A percentile compares a stretch with the other conserved stretches of the same genome.
Conservation (phyloP, 37 sponge, comb jelly and placozoan genomes). For the Mnemiopsis leidyi region DNA sequence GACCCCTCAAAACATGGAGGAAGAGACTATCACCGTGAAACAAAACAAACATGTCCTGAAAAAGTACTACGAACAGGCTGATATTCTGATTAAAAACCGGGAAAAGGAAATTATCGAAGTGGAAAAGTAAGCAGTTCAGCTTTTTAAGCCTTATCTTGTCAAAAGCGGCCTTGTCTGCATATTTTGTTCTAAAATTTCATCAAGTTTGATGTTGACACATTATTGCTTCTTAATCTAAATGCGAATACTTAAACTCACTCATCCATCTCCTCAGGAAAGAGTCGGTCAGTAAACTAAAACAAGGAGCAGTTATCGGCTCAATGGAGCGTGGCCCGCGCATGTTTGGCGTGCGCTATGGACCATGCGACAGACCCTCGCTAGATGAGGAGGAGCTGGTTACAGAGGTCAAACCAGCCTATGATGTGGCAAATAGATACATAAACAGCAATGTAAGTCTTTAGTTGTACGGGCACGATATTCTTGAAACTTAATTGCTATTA, state of each 20-base stretch:
- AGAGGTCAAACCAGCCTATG: background rate
- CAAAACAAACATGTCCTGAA: background rate
- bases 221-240: too few species aligned
- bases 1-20: too few species aligned
- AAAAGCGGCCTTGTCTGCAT: too few species aligned
- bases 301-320: conserved; percentile 56
- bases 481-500: too few species aligned
- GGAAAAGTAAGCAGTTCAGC: conserved; percentile 58
- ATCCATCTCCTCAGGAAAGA: conserved; percentile 6
- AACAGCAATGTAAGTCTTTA: too few species aligned
- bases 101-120: conserved; percentile 59
- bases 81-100: conserved; percentile 1
- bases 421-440: background rate
- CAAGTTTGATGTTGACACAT: too few species aligned
- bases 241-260: background rate
- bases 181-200: too few species aligned
- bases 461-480: background rate
- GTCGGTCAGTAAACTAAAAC: background rate
- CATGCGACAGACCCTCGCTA: conserved; percentile 41
- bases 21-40: background rate
- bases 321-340: conserved; percentile 51
- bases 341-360: conserved; percentile 58
- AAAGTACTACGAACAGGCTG: conserved; percentile 28
- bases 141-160: too few species aligned
- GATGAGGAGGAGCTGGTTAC: conserved; percentile 25